Conservation (phyloP, 2,888 invertebrate genomes). For the Nymphalis urticae region DNA sequence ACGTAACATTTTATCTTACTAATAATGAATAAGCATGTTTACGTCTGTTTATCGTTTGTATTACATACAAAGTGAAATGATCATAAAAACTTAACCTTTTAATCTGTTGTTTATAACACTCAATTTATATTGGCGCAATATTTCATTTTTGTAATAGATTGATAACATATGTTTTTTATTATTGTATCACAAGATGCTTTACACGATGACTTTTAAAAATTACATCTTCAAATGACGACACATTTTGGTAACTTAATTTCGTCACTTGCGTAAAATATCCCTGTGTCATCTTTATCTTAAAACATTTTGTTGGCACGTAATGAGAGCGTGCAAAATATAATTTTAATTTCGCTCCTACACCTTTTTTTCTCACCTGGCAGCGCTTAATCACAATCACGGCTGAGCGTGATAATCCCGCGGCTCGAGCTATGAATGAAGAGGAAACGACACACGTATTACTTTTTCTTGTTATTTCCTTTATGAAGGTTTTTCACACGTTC, state of each 20-base stretch:
- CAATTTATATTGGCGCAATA: not conserved
- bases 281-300: conserved; percentile 29
- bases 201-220: too few species aligned
- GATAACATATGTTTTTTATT: too few species aligned
- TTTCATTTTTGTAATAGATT: too few species aligned
- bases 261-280: conserved; percentile 10
- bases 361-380: conserved; percentile 55
- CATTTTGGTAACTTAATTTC: not conserved
- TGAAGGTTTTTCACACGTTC: conserved; percentile 51
- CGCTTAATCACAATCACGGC: conserved; percentile 70
- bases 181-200: too few species aligned
- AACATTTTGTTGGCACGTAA: conserved; percentile 50
- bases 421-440: conserved; percentile 56
- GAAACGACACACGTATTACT: conserved; percentile 63
- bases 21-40: too few species aligned
- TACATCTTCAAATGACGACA: too few species aligned
- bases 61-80: too few species aligned
- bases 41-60: too few species aligned
- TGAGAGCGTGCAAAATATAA: conserved; percentile 58
- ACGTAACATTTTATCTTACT: not conserved
- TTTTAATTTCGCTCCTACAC: conserved; percentile 64
- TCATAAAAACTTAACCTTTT: too few species aligned
- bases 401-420: conserved; percentile 63
- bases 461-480: conserved; percentile 57
- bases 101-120: too few species aligned